phyloP scores from a whole-genome alignment of 2,888 invertebrate species.

The Cephus nigrinus region DNA sequence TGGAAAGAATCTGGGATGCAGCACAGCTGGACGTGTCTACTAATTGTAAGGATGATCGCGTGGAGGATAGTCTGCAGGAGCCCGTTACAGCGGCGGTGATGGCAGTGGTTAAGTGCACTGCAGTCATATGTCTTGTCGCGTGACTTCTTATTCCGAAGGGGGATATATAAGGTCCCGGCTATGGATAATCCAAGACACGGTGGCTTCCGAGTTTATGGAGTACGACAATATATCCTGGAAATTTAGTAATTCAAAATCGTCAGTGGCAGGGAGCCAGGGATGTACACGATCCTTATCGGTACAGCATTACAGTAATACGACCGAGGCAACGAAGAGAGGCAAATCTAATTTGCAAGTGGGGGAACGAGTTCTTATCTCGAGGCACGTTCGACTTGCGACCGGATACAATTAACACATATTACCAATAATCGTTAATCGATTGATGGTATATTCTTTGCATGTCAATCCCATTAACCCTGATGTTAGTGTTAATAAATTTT shows the following conservation, averaged over 20 bases:
- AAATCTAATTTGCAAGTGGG: background rate
- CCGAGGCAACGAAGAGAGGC: background rate
- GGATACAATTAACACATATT: conserved; percentile 11
- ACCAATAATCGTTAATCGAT: conserved; percentile 17
- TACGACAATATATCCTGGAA: too few relatives aligned
- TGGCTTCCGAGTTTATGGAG: too few relatives aligned
- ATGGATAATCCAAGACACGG: too few relatives aligned
- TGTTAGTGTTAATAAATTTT: background rate
- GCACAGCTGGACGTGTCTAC: conserved; percentile 32
- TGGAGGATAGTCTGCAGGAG: conserved; percentile 25
- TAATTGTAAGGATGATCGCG: conserved; percentile 44
- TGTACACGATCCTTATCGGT: background rate
- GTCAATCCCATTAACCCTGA: conserved; percentile 15
- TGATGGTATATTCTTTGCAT: conserved; percentile 1
- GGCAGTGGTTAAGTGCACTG: conserved; percentile 35
- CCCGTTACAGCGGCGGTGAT: conserved; percentile 27
- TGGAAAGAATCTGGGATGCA: conserved; percentile 20
- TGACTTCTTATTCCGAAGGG: conserved; percentile 23
- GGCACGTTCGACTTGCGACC: too few relatives aligned
- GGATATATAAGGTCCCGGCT: too few relatives aligned
- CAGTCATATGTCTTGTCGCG: conserved; percentile 45
- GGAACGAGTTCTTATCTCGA: conserved; percentile 10
- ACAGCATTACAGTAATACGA: background rate
- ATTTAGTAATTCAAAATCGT: too few relatives aligned
- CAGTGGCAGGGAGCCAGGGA: too few relatives aligned